These are phyloP conservation scores for Zelleria hepariella DNA, from an alignment of 2,888 invertebrate genomes.

Conservation along the genomic window DNA sequence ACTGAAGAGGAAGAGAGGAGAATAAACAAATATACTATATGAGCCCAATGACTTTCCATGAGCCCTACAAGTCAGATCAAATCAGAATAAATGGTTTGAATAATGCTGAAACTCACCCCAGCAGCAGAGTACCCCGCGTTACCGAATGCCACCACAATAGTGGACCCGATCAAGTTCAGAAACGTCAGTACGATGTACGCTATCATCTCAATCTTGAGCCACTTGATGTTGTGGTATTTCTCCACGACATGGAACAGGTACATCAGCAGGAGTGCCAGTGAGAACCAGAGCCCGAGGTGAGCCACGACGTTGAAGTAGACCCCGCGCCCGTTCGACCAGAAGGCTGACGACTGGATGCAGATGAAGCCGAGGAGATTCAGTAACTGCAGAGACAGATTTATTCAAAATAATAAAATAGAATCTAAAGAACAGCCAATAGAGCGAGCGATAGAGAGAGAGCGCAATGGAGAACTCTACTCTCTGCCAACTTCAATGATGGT, in stretches of 20 bases:
- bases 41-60: no score
- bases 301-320: conserved; percentile 84
- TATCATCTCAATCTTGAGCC: conserved; percentile 87
- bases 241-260: conserved; percentile 89
- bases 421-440: no score
- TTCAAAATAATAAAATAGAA: no score
- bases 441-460: no score
- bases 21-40: no score
- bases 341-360: conserved; percentile 77
- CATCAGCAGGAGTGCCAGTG: conserved; percentile 77
- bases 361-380: conserved; percentile 84
- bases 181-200: conserved; percentile 78
- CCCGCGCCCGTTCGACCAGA: conserved; percentile 74
- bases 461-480: no score
- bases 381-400: conserved; percentile 72
- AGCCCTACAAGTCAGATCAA: no score
- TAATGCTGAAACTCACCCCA: conserved; percentile 81
- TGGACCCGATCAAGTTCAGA: conserved; percentile 82
- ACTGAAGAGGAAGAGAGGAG: no score
- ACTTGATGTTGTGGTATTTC: conserved; percentile 84
- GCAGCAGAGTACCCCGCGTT: conserved; percentile 78
- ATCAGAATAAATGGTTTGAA: no score
- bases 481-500: no score
- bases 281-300: conserved; percentile 84
- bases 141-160: conserved; percentile 77